Percentiles rank a stretch among this genome's conserved stretches.
Evolutionary conservation across 1,140 invertebrate species (phyloP).

Genomic region (Ganaspis sp.): DNA sequence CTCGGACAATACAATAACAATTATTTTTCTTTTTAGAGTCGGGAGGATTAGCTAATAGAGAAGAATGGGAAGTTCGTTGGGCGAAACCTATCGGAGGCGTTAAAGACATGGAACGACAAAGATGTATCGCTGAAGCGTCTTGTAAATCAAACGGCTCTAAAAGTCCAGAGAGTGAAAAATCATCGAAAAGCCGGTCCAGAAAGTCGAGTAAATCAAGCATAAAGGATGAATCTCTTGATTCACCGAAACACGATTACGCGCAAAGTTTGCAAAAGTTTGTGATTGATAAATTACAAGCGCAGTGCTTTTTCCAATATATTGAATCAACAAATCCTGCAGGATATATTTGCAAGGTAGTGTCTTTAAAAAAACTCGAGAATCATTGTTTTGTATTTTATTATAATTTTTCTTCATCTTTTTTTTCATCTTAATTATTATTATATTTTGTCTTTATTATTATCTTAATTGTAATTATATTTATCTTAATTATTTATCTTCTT

Average conservation of each 20-base stretch:
- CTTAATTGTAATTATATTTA: too few species aligned
- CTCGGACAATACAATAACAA: too few species aligned
- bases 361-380: too few species aligned
- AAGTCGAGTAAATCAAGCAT: slow-evolving; percentile 18
- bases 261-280: slow-evolving; percentile 58
- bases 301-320: slow-evolving; percentile 58
- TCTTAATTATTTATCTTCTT: too few species aligned
- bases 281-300: slow-evolving; percentile 52
- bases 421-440: too few species aligned
- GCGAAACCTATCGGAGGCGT: slow-evolving; percentile 70
- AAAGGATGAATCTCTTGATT: background rate
- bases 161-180: slow-evolving; percentile 29
- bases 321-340: slow-evolving; percentile 49
- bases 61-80: slow-evolving; percentile 72
- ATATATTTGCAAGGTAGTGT: slow-evolving; percentile 57
- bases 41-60: slow-evolving; percentile 56
- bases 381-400: too few species aligned
- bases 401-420: too few species aligned
- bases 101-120: slow-evolving; percentile 66
- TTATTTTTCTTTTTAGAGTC: slow-evolving; percentile 54
- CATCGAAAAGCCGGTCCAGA: slow-evolving; percentile 35
- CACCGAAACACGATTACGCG: slow-evolving; percentile 16
- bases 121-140: slow-evolving; percentile 60
- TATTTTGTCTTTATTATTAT: too few species aligned
- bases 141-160: slow-evolving; percentile 38